Evolutionary conservation across 2,113 vertebrate species (phyloP).

Genomic region (Neogale vison): DNA sequence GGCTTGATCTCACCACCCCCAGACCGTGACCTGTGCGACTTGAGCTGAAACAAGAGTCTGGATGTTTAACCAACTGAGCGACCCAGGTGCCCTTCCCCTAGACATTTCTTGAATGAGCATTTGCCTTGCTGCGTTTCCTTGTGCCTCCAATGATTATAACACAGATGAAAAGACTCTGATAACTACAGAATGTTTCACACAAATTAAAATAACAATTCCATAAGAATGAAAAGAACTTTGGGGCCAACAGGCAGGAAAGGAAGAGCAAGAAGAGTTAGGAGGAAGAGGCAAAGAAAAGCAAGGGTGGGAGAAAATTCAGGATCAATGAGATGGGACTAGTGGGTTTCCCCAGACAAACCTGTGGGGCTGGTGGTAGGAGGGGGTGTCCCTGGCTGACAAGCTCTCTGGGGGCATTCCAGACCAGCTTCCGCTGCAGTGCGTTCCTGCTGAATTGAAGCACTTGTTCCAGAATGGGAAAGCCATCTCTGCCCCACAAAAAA

Average conservation of each 20-base stretch:
- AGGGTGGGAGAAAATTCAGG: not conserved
- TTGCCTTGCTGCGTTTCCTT: not conserved
- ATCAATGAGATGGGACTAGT: not conserved
- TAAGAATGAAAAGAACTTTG: not conserved
- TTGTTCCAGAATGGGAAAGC: not conserved
- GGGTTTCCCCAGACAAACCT: not conserved
- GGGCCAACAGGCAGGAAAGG: not conserved
- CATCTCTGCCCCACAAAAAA: not conserved
- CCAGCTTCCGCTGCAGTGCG: not conserved
- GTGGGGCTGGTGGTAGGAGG: accelerated
- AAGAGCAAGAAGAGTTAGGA: not conserved
- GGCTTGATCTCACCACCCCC: not conserved
- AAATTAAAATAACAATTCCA: not conserved
- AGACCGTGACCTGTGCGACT: not conserved
- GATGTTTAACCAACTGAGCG: not conserved
- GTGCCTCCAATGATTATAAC: not conserved
- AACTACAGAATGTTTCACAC: not conserved
- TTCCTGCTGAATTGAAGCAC: not conserved
- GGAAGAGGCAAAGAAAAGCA: accelerated
- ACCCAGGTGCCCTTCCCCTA: not conserved
- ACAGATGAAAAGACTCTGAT: not conserved
- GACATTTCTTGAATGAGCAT: not conserved
- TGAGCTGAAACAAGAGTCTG: not conserved
- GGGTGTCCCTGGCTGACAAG: not conserved
- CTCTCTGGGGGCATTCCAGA: not conserved